A percentile compares a stretch with the other conserved stretches of the same genome.
Evolutionary conservation across 2,888 invertebrate genomes (phyloP).

Genomic region (Calameuta pallipes): DNA sequence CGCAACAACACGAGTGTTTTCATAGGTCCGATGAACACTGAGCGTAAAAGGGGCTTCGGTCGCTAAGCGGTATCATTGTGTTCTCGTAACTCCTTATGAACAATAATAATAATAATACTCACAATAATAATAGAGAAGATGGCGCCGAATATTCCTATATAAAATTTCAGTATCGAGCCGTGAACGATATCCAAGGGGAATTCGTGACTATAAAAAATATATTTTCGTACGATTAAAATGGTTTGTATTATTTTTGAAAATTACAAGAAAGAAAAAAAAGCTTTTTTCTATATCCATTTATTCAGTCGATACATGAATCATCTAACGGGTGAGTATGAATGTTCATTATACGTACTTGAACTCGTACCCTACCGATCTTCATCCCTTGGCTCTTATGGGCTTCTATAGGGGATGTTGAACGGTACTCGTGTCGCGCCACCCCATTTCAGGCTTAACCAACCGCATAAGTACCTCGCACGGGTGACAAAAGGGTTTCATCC

Average conservation of each 20-base stretch:
- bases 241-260: not conserved
- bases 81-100: constrained; percentile 29
- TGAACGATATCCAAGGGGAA: not conserved
- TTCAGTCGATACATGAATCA: not conserved
- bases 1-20: constrained; percentile 54
- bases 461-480: constrained; percentile 57
- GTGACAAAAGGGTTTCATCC: constrained; percentile 62
- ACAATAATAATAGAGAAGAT: not conserved
- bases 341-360: not conserved
- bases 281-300: not conserved
- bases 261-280: no score
- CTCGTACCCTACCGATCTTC: not conserved
- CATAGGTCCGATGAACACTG: constrained; percentile 43
- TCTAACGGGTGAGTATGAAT: not conserved
- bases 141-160: not conserved
- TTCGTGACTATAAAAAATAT: not conserved
- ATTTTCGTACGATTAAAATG: not conserved
- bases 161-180: not conserved
- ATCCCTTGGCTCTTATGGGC: not conserved
- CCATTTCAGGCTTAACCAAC: constrained; percentile 55
- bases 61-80: constrained; percentile 34
- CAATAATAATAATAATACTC: constrained; percentile 19
- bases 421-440: constrained; percentile 24
- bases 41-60: constrained; percentile 32
- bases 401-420: constrained; percentile 9